Evolutionary conservation across 2,797 vertebrate genomes (phyloP).

Genomic region (Halcyon badia): DNA sequence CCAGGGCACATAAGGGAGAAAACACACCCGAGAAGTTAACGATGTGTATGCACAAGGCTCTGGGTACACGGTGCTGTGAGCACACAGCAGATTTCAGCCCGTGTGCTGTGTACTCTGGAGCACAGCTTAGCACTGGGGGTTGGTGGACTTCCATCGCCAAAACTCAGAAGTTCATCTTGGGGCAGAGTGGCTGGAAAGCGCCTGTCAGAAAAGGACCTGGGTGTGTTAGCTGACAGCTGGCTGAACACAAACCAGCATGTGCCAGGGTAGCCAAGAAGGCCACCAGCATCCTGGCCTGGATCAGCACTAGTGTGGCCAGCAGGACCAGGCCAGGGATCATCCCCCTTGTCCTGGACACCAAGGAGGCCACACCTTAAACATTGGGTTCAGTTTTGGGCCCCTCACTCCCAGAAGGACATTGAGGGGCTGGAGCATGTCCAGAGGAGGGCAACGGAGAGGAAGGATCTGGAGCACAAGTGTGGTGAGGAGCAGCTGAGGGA

Average conservation of each 20-base stretch:
- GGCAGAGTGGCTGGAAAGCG: too few species aligned
- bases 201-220: too few species aligned
- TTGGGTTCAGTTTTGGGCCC: too few species aligned
- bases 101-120: fast-evolving
- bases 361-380: not conserved
- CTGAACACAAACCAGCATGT: too few species aligned
- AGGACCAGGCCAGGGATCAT: not conserved
- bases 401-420: too few species aligned
- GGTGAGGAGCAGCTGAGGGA: too few species aligned
- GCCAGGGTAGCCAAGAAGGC: too few species aligned
- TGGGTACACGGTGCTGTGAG: not conserved
- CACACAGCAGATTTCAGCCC: not conserved
- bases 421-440: too few species aligned
- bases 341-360: not conserved
- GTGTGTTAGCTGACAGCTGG: too few species aligned
- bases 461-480: too few species aligned
- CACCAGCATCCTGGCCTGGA: not conserved
- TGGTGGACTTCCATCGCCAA: not conserved
- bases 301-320: not conserved
- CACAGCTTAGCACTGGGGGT: fast-evolving
- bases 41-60: not conserved
- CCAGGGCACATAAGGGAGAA: not conserved
- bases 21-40: not conserved
- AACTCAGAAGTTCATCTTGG: not conserved
- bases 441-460: too few species aligned